A percentile compares a stretch with the other conserved stretches of the same genome.
Conservation (phyloP, 2,113 vertebrate genomes). For the Nycticorax nycticorax region DNA sequence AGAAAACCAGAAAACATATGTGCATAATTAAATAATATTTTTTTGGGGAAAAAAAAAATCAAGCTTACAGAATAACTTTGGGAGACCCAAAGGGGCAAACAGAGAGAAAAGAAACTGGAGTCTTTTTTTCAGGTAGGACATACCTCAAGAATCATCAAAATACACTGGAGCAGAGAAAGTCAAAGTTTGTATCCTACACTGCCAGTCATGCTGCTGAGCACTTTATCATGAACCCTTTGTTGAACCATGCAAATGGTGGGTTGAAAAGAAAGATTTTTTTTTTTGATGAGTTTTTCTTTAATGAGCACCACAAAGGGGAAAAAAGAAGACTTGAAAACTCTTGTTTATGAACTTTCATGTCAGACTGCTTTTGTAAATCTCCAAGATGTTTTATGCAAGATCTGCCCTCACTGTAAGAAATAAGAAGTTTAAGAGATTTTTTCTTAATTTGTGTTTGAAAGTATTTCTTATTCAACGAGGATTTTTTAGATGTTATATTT, state of each 20-base stretch:
- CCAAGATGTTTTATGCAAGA: background rate
- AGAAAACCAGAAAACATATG: background rate
- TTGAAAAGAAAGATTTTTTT: background rate
- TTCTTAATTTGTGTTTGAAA: conserved; percentile 23
- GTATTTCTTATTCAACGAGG: conserved; percentile 36
- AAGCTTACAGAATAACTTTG: background rate
- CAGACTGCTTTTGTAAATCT: conserved; percentile 2
- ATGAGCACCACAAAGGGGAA: background rate
- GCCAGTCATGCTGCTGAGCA: conserved; percentile 47
- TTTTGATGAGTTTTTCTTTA: background rate
- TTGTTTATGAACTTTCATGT: background rate
- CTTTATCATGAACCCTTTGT: background rate
- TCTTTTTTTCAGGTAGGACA: background rate
- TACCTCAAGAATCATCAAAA: background rate
- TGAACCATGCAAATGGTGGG: background rate
- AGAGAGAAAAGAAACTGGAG: background rate
- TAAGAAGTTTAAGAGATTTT: background rate
- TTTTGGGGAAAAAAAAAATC: background rate
- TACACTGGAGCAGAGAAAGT: background rate
- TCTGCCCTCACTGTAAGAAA: background rate
- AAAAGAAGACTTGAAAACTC: background rate
- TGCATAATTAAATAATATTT: background rate
- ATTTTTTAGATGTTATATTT: conserved; percentile 55
- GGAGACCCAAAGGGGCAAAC: background rate
- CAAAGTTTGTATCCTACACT: background rate